Conservation (phyloP, 2,888 invertebrate genomes). For the Lithophane socia region DNA sequence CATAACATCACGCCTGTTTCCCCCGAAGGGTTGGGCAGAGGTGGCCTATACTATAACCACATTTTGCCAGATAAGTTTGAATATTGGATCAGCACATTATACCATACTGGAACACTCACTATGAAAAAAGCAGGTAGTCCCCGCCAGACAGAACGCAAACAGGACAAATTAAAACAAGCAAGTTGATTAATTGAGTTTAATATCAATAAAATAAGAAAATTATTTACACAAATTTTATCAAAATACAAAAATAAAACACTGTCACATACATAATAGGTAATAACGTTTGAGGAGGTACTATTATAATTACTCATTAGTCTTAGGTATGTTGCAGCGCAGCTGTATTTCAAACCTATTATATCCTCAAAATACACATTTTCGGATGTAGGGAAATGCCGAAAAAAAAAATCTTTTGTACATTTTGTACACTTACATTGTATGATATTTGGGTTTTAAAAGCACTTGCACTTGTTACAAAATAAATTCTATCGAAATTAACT, state of each 20-base stretch:
- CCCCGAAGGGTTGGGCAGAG: background rate
- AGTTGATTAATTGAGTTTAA: constrained; percentile 90
- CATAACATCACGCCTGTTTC: background rate
- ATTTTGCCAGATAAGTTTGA: background rate
- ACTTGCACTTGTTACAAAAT: constrained; percentile 14
- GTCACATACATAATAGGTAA: constrained; percentile 87
- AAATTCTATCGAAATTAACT: constrained; percentile 23
- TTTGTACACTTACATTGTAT: constrained; percentile 61
- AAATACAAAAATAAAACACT: constrained; percentile 91
- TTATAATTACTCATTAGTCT: constrained; percentile 77
- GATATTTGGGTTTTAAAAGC: constrained; percentile 58
- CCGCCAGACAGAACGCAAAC: background rate
- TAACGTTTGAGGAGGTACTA: constrained; percentile 82
- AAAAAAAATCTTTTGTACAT: constrained; percentile 68
- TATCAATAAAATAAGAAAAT: constrained; percentile 91
- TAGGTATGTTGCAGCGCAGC: constrained; percentile 75
- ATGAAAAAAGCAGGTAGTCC: background rate
- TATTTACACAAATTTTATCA: constrained; percentile 90
- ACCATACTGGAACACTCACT: too few relatives aligned
- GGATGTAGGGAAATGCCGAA: constrained; percentile 51
- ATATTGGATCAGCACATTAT: background rate
- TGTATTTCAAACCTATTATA: constrained; percentile 66
- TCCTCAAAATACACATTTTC: constrained; percentile 62
- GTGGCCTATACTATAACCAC: background rate
- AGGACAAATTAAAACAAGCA: constrained; percentile 60